phyloP scores from a whole-genome alignment of 1,140 invertebrate genomes.

The Carposina sasakii region DNA sequence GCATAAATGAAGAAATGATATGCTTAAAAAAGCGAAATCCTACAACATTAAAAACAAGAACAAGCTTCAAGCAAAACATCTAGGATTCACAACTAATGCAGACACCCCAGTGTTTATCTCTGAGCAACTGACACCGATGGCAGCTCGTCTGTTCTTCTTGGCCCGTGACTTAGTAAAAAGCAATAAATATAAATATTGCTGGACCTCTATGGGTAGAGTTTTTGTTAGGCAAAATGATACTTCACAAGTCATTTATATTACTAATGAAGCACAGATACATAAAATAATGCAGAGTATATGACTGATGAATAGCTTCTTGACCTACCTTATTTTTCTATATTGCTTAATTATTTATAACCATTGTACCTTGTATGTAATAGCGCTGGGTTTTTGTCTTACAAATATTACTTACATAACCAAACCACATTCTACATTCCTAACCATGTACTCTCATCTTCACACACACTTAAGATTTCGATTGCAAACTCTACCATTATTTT shows the following conservation, averaged over 20 bases:
- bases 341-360: no score
- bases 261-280: conserved; percentile 1
- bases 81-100: background rate
- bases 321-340: background rate
- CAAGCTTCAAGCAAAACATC: conserved; percentile 1
- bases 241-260: background rate
- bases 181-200: conserved; percentile 2
- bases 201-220: conserved; percentile 3
- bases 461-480: no score
- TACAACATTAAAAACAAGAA: conserved; percentile 1
- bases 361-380: no score
- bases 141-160: background rate
- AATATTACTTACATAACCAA: no score
- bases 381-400: no score
- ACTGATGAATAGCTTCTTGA: background rate
- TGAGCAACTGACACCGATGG: conserved; percentile 6
- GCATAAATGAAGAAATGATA: background rate
- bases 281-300: background rate
- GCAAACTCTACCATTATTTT: no score
- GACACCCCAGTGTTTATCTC: conserved; percentile 3
- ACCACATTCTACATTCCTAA: no score
- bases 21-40: background rate
- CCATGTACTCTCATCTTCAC: no score
- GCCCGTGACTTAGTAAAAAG: conserved; percentile 1
- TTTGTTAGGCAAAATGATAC: background rate